phyloP scores from a whole-genome alignment of 2,113 vertebrate species.

The Cheirogaleus medius region DNA sequence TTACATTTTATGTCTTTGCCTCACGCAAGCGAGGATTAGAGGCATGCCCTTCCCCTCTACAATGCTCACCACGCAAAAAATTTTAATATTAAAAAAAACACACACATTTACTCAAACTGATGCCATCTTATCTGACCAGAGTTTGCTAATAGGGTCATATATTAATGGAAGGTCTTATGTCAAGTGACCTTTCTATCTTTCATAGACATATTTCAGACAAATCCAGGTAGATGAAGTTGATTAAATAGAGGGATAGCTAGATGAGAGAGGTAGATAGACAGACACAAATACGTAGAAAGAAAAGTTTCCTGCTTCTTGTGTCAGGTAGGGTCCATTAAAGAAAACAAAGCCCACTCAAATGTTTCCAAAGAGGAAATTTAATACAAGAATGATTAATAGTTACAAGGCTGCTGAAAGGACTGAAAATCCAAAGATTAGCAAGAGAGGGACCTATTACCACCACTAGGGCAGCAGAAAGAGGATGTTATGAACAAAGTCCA shows the following conservation, averaged over 20 bases:
- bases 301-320: neutral
- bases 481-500: neutral
- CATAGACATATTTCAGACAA: neutral
- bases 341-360: neutral
- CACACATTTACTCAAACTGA: neutral
- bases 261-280: neutral
- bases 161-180: neutral
- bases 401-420: neutral
- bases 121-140: neutral
- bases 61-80: no score
- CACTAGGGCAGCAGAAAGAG: neutral
- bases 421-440: neutral
- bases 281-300: neutral
- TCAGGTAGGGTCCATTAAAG: neutral
- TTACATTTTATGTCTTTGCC: no score
- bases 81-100: neutral
- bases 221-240: neutral
- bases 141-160: neutral
- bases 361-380: neutral
- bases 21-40: no score
- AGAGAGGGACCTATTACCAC: neutral
- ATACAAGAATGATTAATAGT: neutral
- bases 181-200: neutral
- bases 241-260: neutral
- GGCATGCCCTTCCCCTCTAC: no score